Base-by-base conservation (phyloP, 2,888 invertebrate genomes). In the Cartodere bifasciata region DNA sequence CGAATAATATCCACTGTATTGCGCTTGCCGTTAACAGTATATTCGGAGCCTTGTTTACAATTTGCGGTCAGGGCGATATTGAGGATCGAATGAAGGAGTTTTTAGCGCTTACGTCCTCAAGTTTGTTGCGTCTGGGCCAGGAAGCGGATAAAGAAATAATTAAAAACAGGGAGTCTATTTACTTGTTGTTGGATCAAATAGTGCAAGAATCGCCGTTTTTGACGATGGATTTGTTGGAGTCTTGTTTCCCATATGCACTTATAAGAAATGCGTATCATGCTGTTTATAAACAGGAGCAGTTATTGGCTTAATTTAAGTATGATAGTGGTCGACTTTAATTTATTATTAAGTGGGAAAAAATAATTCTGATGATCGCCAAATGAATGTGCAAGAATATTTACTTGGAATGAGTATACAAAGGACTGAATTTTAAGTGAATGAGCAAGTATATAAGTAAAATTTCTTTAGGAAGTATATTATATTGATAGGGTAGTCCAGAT, bases 1-100 rank as follows among this genome's bases (percentile, higher is more conserved):
- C 88, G n/a, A 98, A 99, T 62, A 99, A 99, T 58, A 91, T 90
- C 38, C 98, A 99, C 58, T 98, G 98, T 54, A 84, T 99, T 71
- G 92, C 97, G 2, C 76, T 88, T 24, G 94, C 95, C 0, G 85
- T 97, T 21, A 94, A 92, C 53, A 85, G 87, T 46, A 86, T 95
- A 39, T 95, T 95, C 50, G 94, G 92, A 11, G 95, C 97, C 2
- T 63, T 98, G 31, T 98, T 99, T 52, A 90, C 92, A 2, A 85
- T 95, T 44, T 91, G 94, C 53, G 91, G 88, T 0, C 86, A 87
- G 53, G 88, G 86, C 14, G 98, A 99, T 55, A 91, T 95, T 40
- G 92, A 92, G 53, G 92, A 94, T 53, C 72, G 98, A 31, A 87
- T 98, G 79, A 97, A 97, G 54, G 98, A 99, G 57, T 98, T 84